phyloP scores from a whole-genome alignment of 2,113 vertebrate species.

The Ciconia maguari region DNA sequence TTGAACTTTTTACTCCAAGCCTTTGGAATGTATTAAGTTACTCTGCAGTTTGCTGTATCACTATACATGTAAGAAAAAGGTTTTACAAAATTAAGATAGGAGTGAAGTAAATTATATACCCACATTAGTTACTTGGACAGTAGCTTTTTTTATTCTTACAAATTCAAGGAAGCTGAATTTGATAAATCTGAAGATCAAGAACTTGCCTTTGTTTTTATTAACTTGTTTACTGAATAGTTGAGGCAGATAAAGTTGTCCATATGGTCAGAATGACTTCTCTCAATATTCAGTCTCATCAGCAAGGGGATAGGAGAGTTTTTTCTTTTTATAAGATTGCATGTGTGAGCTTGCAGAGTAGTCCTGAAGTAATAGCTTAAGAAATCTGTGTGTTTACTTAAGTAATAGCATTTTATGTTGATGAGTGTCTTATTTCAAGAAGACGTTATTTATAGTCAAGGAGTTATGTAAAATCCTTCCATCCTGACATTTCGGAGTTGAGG shows the following conservation, averaged over 20 bases:
- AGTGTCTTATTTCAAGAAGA: neutral
- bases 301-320: neutral
- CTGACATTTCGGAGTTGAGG: neutral
- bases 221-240: neutral
- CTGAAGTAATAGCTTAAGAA: neutral
- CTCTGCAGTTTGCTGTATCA: neutral
- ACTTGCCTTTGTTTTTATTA: neutral
- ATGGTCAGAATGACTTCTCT: neutral
- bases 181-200: neutral
- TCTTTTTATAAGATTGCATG: neutral
- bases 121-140: neutral
- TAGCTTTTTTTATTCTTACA: neutral
- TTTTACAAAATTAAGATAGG: neutral
- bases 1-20: neutral
- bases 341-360: neutral
- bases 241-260: neutral
- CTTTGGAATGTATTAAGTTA: neutral
- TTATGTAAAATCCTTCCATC: neutral
- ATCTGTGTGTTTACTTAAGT: neutral
- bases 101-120: neutral
- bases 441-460: neutral
- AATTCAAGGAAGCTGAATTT: neutral
- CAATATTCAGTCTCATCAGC: neutral
- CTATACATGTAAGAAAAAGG: neutral
- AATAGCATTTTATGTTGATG: neutral